A percentile compares a stretch with the other conserved stretches of the same genome.
Evolutionary conservation across 2,113 vertebrate species (phyloP).

Genomic region (Nansenia antarctica): DNA sequence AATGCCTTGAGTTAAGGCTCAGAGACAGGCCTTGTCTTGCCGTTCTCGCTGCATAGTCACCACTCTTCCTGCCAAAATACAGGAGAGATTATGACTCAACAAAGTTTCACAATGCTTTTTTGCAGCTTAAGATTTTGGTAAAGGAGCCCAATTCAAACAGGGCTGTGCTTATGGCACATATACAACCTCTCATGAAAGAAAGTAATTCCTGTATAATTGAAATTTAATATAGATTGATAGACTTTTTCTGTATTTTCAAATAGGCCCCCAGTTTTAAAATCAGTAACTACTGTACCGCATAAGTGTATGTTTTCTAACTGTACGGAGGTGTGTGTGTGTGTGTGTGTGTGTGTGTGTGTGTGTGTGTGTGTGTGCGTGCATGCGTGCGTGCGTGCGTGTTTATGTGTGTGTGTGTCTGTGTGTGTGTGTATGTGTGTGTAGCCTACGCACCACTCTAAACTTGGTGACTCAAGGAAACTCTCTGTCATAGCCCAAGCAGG

Average conservation of each 20-base stretch:
- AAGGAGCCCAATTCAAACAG: neutral
- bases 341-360: neutral
- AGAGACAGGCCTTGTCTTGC: conserved; percentile 29
- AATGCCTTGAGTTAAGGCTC: neutral
- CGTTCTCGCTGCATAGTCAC: conserved; percentile 1
- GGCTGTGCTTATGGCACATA: neutral
- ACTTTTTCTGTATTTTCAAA: too few species aligned
- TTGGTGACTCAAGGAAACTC: too few species aligned
- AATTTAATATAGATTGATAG: neutral
- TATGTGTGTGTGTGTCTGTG: neutral
- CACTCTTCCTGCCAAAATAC: conserved; percentile 7
- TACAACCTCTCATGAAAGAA: neutral
- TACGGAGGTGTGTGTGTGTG: neutral
- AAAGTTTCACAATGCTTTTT: conserved; percentile 28
- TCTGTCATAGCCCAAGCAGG: neutral
- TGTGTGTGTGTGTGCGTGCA: neutral
- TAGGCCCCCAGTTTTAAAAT: too few species aligned
- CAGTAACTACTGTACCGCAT: too few species aligned
- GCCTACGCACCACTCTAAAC: too few species aligned
- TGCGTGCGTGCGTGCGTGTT: too few species aligned
- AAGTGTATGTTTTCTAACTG: neutral
- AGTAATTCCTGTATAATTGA: too few species aligned
- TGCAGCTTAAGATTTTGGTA: neutral
- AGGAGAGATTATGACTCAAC: conserved; percentile 30
- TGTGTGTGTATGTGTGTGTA: too few species aligned